Evolutionary conservation across 2,797 vertebrate genomes (phyloP), one percentile per base, ranked within the genome.

Genomic region (Ctenosaura bakeri): DNA sequence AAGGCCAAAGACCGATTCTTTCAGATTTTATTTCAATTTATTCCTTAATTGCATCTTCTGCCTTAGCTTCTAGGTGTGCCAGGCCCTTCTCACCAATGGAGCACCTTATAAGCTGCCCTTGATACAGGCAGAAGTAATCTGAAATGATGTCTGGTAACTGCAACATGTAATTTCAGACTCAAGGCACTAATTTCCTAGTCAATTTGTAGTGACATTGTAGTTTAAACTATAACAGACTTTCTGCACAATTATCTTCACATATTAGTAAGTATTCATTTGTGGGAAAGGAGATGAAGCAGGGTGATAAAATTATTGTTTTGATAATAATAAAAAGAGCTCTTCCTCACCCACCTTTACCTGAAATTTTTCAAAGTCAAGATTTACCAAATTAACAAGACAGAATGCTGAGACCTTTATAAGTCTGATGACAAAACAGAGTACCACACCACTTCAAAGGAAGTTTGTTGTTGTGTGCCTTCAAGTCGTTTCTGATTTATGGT

Each of bases 121-220:
- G 10, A 92, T 92, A 93, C 91, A 95, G 95, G 95, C 93, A 94
- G 92, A 92, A 91, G 92, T 95, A 92, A 94, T 94, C 94, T 93
- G 94, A 92, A 95, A 90, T 74, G 94, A 95, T 0, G 88, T 94
- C 88, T 95, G 92, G 96, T 96, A 96, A 96, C 93, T 96, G 95
- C 93, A 96, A 96, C 96, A 32, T 95, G 93, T 94, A 96, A 96
- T 96, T 96, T 96, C 95, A 93, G 93, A 95, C 94, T 93, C 93
- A 94, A 96, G 93, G 94, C 94, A 95, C 94, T 95, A 96, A 96
- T 96, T 96, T 96, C 94, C 93, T 89, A 96, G 96, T 95, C 96
- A 95, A 93, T 94, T 95, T 96, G 96, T 96, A 95, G 94, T 92
- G 94, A 95, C 95, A 95, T 94, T 95, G 52, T 62, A 54, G 88